Base-by-base conservation (phyloP, 2,888 invertebrate species). In the Noctuana brunneofusca region DNA sequence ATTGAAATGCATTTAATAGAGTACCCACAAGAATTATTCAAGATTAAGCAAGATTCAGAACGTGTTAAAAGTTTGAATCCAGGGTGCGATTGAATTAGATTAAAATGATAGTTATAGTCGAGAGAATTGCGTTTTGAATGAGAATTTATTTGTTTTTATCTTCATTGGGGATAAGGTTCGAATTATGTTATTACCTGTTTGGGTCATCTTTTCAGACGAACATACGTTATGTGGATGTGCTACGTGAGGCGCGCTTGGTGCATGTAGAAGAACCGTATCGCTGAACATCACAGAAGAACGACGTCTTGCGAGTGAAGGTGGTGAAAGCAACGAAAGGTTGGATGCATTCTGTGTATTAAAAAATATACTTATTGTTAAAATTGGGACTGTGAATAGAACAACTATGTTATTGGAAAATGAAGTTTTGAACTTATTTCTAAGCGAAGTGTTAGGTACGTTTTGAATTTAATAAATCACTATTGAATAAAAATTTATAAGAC, bases 241-340 rank as follows among this genome's bases (percentile, higher is more conserved):
- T 3, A 78, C 72, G 64, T 83, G 84, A 63, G 80, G 84, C 16
- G 83, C 76, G 66, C 76, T 86, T 2, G 87, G 86, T 0, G 83
- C 76, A 76, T 96, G 96, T 32, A 96, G 92, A 43, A 96, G 90
- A 12, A 97, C 95, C 35, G 96, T 95, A 78, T 97, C 96, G 77
- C 96, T 96, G 88, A 97, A 97, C 96, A 97, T 97, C 65, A 97
- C 97, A 68, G 96, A 96, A 43, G 97, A 96, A 57, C 96, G 92
- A 16, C 97, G 93, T 16, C 95, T 92, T 69, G 95, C 94, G 63
- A 94, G 92, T 58, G 95, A 94, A 30, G 96, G 95, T 49, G 96
- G 96, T 69, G 96, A 96, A 57, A 96, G 87, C 56, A 96, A 92
- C 49, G 95, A 94, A 9, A 94, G 85, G 66, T 93, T 93, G 64